Evolutionary conservation across 2,113 vertebrate genomes (phyloP).

Genomic region (Felis chaus): DNA sequence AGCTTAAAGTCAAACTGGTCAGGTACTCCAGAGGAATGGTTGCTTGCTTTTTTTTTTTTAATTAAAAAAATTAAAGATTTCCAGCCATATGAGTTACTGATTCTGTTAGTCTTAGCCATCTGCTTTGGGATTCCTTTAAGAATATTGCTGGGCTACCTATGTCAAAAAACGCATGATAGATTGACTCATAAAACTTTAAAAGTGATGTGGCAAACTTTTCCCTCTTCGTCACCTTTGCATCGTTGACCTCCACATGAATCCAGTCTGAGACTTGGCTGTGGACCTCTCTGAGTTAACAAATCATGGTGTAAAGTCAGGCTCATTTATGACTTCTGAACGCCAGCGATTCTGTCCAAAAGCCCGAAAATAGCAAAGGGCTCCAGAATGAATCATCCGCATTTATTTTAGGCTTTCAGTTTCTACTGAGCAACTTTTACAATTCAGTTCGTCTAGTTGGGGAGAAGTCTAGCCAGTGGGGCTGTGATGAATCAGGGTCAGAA

Average conservation of each 20-base stretch:
- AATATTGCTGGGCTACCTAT: neutral
- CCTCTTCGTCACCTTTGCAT: neutral
- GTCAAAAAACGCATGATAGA: neutral
- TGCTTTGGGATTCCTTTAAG: conserved; percentile 28
- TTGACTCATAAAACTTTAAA: neutral
- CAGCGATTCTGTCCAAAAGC: conserved; percentile 31
- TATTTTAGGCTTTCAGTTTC: conserved; percentile 76
- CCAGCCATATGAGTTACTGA: neutral
- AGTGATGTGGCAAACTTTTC: neutral
- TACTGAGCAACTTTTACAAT: conserved; percentile 62
- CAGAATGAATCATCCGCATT: conserved; percentile 79
- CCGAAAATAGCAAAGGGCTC: conserved; percentile 57
- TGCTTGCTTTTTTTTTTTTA: neutral
- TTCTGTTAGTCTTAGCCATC: neutral
- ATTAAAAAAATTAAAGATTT: neutral
- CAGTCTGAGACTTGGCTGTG: neutral
- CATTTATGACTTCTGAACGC: conserved; percentile 66
- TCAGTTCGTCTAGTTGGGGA: conserved; percentile 55
- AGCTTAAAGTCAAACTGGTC: neutral
- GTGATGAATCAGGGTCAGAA: conserved; percentile 37
- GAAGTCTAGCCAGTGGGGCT: neutral
- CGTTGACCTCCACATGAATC: neutral
- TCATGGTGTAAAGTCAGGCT: conserved; percentile 50
- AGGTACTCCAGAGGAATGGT: neutral
- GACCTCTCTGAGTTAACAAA: conserved; percentile 62